phyloP scores from a whole-genome alignment of 2,113 vertebrate genomes.

The Myrmecophaga tridactyla region DNA sequence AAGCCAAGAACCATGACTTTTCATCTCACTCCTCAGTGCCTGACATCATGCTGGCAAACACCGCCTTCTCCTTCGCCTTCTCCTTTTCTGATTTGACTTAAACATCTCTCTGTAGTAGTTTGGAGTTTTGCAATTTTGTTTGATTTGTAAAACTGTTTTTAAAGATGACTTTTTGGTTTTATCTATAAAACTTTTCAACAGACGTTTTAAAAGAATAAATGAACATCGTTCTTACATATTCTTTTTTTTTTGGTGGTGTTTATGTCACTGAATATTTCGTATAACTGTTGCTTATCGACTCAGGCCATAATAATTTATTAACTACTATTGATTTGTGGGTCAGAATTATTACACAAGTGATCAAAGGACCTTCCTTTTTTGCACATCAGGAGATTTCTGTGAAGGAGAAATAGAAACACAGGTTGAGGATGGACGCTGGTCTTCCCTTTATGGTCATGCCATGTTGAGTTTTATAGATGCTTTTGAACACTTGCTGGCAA shows the following conservation, averaged over 20 bases:
- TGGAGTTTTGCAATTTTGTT: slow-evolving; percentile 6
- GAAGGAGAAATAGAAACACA: slow-evolving; percentile 20
- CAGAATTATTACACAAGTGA: slow-evolving; percentile 28
- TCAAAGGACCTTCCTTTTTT: slow-evolving; percentile 60
- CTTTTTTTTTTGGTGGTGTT: not conserved
- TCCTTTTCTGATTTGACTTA: too few relatives aligned
- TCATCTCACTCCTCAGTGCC: not conserved
- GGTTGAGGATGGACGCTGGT: not conserved
- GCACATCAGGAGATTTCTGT: slow-evolving; percentile 15
- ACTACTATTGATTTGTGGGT: slow-evolving; percentile 49
- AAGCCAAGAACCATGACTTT: not conserved
- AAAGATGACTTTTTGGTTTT: not conserved
- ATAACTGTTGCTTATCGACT: slow-evolving; percentile 50
- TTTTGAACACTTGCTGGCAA: not conserved
- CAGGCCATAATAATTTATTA: slow-evolving; percentile 72
- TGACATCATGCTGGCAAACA: too few relatives aligned
- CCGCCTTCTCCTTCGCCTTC: too few relatives aligned
- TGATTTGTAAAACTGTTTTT: not conserved
- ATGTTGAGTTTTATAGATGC: not conserved
- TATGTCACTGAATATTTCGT: slow-evolving; percentile 67
- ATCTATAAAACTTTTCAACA: not conserved
- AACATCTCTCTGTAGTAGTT: too few relatives aligned
- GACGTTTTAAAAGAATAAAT: not conserved
- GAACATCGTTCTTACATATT: not conserved
- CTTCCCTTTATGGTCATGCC: slow-evolving; percentile 50